Evolutionary conservation across 2,113 vertebrate species (phyloP).

Genomic region (Redunca redunca): DNA sequence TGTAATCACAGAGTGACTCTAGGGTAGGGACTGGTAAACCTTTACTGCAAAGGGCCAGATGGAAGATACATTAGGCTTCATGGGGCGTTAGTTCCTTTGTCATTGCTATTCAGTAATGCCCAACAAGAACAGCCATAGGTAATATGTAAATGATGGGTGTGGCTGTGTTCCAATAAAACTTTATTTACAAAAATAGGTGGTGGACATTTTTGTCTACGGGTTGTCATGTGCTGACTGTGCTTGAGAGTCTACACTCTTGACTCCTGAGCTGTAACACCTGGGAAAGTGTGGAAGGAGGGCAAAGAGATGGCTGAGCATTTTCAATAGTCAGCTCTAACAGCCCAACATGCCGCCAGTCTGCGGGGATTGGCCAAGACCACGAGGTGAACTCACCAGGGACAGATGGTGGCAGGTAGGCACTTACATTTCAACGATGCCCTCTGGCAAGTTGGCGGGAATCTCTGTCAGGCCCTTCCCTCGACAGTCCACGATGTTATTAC

Average conservation of each 20-base stretch:
- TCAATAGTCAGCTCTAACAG: not conserved
- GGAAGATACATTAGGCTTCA: not conserved
- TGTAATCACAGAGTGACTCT: not conserved
- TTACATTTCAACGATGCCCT: slow-evolving; percentile 98
- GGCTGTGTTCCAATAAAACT: not conserved
- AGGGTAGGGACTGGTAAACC: not conserved
- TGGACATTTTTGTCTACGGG: fast-evolving
- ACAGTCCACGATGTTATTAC: slow-evolving; percentile 98
- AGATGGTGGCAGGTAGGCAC: slow-evolving; percentile 51
- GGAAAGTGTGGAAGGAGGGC: not conserved
- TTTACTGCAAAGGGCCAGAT: not conserved
- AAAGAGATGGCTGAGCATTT: not conserved
- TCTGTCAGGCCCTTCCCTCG: slow-evolving; percentile 92
- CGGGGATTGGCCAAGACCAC: not conserved
- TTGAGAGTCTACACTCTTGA: not conserved
- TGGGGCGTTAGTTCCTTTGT: not conserved
- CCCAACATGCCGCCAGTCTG: not conserved
- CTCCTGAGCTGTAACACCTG: not conserved
- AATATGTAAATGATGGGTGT: too few species aligned
- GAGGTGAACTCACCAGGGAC: not conserved
- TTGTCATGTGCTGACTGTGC: not conserved
- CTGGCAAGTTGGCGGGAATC: slow-evolving; percentile 95
- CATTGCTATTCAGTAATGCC: not conserved
- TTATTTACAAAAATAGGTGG: not conserved
- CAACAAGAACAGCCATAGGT: fast-evolving